Percentiles rank a stretch among this genome's conserved stretches.
These are phyloP conservation scores for Matsumurasca onukii DNA, from an alignment of 1,140 invertebrate genomes.

Conservation along the genomic window DNA sequence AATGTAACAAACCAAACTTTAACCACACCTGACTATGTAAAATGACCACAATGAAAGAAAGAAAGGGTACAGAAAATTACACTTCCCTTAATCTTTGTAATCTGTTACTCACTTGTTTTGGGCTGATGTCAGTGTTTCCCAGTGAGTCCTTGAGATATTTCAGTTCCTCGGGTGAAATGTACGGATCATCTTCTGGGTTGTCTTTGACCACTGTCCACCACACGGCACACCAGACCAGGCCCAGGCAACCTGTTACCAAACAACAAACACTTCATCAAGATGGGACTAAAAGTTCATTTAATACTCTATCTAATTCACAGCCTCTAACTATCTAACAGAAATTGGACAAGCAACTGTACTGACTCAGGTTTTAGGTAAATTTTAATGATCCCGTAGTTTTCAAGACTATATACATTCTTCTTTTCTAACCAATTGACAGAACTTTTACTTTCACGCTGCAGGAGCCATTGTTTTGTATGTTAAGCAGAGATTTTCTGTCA, in stretches of 20 bases:
- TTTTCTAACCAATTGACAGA: no score
- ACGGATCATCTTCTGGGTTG: conserved; percentile 71
- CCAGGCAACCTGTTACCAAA: conserved; percentile 58
- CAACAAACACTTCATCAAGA: conserved; percentile 3
- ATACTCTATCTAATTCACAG: neutral
- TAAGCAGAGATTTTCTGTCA: no score
- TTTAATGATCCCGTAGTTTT: no score
- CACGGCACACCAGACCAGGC: conserved; percentile 66
- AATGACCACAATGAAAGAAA: no score
- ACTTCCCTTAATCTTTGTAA: no score
- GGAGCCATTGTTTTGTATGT: no score
- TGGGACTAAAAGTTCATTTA: neutral
- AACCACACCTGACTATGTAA: neutral
- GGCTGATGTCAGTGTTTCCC: conserved; percentile 34
- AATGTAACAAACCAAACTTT: conserved; percentile 10
- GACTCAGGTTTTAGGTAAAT: no score
- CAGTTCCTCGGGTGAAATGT: conserved; percentile 71
- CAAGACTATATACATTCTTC: no score
- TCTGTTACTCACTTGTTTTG: conserved; percentile 2
- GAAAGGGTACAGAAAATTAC: no score
- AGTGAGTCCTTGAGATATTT: conserved; percentile 67
- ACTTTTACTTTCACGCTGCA: no score
- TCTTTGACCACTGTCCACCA: conserved; percentile 75
- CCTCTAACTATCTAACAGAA: neutral
- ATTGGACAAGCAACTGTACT: no score